Evolutionary conservation across 2,888 invertebrate genomes (phyloP).

Genomic region (Metacarcinus magister): DNA sequence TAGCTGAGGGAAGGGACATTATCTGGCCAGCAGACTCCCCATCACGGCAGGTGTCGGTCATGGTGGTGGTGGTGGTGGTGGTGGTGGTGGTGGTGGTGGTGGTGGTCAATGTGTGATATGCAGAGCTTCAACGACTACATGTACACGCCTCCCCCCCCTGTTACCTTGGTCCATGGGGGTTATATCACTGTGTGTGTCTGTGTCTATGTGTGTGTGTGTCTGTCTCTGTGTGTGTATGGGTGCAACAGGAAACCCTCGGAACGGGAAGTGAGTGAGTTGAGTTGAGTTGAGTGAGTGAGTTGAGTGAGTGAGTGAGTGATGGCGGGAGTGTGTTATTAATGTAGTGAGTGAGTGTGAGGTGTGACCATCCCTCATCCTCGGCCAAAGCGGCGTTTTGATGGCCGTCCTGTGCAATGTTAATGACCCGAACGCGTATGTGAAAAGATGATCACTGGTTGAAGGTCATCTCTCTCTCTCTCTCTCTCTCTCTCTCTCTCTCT

Average conservation of each 20-base stretch:
- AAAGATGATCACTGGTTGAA: background rate
- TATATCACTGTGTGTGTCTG: too few relatives aligned
- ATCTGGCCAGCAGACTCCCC: too few relatives aligned
- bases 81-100: too few relatives aligned
- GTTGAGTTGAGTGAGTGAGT: background rate
- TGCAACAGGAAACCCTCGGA: background rate
- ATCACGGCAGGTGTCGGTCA: too few relatives aligned
- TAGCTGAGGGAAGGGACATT: background rate
- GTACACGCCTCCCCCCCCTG: too few relatives aligned
- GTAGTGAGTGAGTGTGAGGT: background rate
- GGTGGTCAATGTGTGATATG: background rate
- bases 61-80: background rate
- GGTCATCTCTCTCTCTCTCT: background rate
- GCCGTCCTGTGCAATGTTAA: background rate
- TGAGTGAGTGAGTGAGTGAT: background rate
- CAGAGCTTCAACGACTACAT: too few relatives aligned
- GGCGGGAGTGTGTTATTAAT: background rate
- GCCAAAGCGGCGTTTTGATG: background rate
- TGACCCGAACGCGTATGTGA: background rate
- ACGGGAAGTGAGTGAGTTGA: background rate
- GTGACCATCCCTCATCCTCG: background rate
- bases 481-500: conserved; percentile 49
- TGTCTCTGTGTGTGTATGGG: conserved; percentile 1
- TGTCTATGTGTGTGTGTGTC: background rate
- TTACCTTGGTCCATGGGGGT: too few relatives aligned